A percentile compares a stretch with the other conserved stretches of the same genome.
phyloP scores from a whole-genome alignment of 1,140 invertebrate genomes.

The Brachionus plicatilis region DNA sequence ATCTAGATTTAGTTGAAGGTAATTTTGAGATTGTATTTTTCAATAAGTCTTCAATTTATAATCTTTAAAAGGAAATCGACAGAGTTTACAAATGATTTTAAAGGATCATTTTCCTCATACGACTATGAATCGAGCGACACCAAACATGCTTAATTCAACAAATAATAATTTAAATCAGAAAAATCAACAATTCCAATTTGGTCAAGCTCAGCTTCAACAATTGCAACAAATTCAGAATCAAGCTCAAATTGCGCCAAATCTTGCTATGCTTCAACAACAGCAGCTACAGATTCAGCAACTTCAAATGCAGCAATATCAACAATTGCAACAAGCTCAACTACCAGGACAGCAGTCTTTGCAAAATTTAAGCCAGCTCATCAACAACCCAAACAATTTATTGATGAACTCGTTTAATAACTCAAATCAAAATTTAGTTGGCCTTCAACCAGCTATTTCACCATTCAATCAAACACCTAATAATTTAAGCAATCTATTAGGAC shows the following conservation, averaged over 20 bases:
- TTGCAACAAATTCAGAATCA: background rate
- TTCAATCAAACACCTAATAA: conserved; percentile 5
- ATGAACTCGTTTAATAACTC: background rate
- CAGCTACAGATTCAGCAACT: background rate
- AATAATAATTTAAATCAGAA: background rate
- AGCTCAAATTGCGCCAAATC: background rate
- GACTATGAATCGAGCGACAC: conserved; percentile 22
- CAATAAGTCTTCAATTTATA: background rate
- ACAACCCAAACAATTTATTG: background rate
- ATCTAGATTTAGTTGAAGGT: conserved; percentile 55
- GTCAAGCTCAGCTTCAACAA: conserved; percentile 6
- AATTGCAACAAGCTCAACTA: background rate
- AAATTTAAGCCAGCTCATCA: background rate
- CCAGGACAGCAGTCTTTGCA: conserved; percentile 1
- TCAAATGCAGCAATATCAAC: conserved; percentile 12
- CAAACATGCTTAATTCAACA: background rate
- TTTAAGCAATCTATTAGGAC: background rate
- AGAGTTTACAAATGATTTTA: conserved; percentile 34
- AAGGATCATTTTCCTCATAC: conserved; percentile 37
- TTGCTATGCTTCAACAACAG: background rate
- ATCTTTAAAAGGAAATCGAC: background rate
- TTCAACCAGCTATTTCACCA: background rate
- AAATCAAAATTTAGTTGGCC: background rate
- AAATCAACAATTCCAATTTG: background rate
- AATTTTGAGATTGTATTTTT: background rate